Evolutionary conservation across 2,797 vertebrate genomes (phyloP).

Genomic region (Xenops minutus): DNA sequence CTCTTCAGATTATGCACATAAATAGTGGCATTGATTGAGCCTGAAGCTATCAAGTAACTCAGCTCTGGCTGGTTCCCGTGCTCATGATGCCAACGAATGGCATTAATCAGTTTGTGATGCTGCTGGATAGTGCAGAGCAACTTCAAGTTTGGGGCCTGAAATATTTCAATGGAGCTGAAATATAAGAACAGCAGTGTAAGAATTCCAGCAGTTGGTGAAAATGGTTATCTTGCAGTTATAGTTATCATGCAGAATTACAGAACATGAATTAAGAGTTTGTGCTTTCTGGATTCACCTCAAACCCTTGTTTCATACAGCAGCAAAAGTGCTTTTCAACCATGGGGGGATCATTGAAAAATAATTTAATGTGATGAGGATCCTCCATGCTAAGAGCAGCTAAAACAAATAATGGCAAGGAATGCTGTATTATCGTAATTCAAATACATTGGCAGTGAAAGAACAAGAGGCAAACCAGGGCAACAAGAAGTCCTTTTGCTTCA

Average conservation of each 20-base stretch:
- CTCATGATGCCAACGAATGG: constrained; percentile 88
- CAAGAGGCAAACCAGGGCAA: background rate
- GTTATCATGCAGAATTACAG: background rate
- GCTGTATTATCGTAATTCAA: background rate
- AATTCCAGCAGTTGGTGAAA: background rate
- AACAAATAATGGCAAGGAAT: background rate
- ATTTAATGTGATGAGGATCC: background rate
- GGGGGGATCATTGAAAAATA: background rate
- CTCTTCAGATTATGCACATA: constrained; percentile 87
- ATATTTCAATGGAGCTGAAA: constrained; percentile 90
- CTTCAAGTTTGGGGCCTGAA: constrained; percentile 82
- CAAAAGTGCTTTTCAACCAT: background rate
- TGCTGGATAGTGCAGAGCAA: constrained; percentile 92
- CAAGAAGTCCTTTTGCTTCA: background rate
- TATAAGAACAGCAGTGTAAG: background rate
- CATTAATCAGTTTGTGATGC: constrained; percentile 95
- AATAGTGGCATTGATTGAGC: constrained; percentile 90
- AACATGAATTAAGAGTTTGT: background rate
- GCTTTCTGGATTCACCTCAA: background rate
- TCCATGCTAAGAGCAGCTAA: background rate
- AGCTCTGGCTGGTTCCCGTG: constrained; percentile 78
- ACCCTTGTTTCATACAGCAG: background rate
- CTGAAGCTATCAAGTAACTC: constrained; percentile 87
- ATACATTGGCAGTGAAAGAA: background rate
- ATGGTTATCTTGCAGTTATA: background rate